Conservation (phyloP, 2,113 vertebrate species). For the Mastomys natalensis region DNA sequence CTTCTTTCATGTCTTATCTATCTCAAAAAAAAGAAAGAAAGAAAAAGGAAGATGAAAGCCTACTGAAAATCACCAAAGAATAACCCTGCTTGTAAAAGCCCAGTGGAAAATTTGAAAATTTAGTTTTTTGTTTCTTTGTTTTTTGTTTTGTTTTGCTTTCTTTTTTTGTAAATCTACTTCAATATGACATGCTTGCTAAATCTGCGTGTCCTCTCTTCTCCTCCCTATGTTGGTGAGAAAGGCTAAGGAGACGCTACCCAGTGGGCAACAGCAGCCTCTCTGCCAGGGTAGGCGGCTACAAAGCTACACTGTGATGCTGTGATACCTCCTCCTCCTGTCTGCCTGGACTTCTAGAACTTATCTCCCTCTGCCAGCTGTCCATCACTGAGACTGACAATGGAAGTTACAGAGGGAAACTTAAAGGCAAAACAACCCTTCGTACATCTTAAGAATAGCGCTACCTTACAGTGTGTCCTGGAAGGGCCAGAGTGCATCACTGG, state of each 20-base stretch:
- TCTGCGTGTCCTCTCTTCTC: background rate
- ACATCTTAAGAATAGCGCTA: background rate
- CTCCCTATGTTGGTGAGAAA: background rate
- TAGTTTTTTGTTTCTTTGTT: too few species aligned
- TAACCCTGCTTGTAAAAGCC: slow-evolving; percentile 23
- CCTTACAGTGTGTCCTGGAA: slow-evolving; percentile 4
- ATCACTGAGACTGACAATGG: background rate
- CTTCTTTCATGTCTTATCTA: slow-evolving; percentile 43
- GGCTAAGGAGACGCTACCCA: background rate
- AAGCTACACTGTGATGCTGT: background rate
- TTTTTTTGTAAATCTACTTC: background rate
- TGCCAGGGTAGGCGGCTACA: background rate
- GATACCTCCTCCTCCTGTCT: background rate
- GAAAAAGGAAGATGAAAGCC: background rate
- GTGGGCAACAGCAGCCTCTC: background rate
- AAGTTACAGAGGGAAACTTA: background rate
- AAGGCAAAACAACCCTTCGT: background rate
- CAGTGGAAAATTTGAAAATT: slow-evolving; percentile 50
- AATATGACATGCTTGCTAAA: background rate
- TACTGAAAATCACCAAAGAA: slow-evolving; percentile 40
- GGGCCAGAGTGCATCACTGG: background rate
- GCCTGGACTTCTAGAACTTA: background rate
- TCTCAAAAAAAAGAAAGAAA: slow-evolving; percentile 64
- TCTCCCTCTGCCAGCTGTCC: background rate
- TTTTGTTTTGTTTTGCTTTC: too few species aligned